Conservation (phyloP, 1,140 invertebrate species). For the Eueides isabella region DNA sequence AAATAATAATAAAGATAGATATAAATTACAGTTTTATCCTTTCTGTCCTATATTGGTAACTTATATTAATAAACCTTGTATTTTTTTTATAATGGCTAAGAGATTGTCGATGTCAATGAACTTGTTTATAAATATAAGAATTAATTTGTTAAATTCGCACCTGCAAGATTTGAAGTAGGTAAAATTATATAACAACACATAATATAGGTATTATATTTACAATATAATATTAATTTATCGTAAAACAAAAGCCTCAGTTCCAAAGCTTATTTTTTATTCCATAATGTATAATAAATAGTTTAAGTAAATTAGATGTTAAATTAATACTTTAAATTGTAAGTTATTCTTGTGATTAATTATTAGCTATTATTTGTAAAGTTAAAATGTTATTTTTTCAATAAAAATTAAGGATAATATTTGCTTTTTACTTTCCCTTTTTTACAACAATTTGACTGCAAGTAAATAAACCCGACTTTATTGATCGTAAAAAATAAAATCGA, state of each 20-base stretch:
- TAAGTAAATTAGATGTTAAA: constrained; percentile 44
- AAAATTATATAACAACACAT: not conserved
- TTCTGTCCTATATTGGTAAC: too few species aligned
- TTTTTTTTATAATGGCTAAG: not conserved
- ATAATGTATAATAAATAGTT: constrained; percentile 26
- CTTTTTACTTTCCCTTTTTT: not conserved
- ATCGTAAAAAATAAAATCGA: too few species aligned
- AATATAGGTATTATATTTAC: not conserved
- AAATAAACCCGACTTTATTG: not conserved
- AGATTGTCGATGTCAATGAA: not conserved
- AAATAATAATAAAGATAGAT: too few species aligned
- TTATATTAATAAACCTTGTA: too few species aligned
- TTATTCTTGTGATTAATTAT: constrained; percentile 71
- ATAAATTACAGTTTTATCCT: too few species aligned
- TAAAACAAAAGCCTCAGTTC: constrained; percentile 41
- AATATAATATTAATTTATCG: not conserved
- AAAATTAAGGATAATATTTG: constrained; percentile 15
- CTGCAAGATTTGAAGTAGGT: not conserved
- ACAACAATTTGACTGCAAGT: not conserved
- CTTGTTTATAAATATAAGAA: not conserved
- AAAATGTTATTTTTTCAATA: constrained; percentile 56
- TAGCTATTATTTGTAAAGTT: constrained; percentile 38
- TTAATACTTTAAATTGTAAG: constrained; percentile 52
- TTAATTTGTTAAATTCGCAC: not conserved
- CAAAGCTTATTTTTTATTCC: constrained; percentile 47